These are phyloP conservation scores for Anarhynchus alexandrinus DNA, from an alignment of 2,113 vertebrate genomes.

Conservation along the genomic window DNA sequence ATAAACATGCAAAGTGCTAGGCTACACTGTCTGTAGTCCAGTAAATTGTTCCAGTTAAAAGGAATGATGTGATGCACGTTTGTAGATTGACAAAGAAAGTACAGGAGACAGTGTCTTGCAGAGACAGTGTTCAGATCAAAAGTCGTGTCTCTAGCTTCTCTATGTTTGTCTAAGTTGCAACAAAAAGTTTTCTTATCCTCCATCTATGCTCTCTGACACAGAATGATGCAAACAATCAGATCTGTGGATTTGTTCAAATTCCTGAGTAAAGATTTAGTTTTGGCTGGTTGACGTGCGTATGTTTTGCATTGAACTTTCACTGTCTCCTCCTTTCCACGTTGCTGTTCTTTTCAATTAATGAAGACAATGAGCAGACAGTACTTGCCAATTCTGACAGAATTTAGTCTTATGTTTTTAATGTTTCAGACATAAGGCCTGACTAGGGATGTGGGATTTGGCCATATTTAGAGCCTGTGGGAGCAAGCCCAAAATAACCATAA, in stretches of 20 bases:
- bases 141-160: background rate
- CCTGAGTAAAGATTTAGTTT: background rate
- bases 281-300: background rate
- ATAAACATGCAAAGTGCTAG: background rate
- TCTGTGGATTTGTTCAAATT: background rate
- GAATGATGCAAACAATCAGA: background rate
- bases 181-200: background rate
- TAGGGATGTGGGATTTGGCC: background rate
- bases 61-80: background rate
- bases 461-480: background rate
- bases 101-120: background rate
- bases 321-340: background rate
- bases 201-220: background rate
- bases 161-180: background rate
- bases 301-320: background rate
- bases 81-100: background rate
- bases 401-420: background rate
- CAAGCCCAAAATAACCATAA: conserved; percentile 1
- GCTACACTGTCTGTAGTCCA: background rate
- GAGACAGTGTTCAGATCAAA: background rate
- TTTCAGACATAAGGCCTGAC: background rate
- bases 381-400: background rate
- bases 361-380: conserved; percentile 15
- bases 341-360: background rate
- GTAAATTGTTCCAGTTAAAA: background rate